Evolutionary conservation across 2,888 invertebrate species (phyloP).

Genomic region (Tetanocera ferruginea): DNA sequence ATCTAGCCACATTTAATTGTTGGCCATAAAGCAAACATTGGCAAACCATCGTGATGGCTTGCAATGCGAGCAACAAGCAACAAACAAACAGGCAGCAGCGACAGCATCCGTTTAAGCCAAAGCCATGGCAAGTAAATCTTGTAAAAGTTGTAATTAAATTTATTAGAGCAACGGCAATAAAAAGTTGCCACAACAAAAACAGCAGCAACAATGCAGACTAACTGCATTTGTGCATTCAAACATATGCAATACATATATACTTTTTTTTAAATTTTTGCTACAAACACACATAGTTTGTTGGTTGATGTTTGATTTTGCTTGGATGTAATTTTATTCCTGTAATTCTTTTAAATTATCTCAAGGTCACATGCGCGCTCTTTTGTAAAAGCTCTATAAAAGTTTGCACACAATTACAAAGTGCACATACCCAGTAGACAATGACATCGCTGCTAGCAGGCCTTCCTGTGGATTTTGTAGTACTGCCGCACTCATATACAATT

Average conservation of each 20-base stretch:
- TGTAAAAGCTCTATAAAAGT: constrained; percentile 12
- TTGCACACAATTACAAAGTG: neutral
- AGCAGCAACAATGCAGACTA: constrained; percentile 5
- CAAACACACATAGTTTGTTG: neutral
- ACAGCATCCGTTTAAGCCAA: neutral
- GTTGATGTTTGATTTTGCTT: neutral
- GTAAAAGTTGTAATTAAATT: constrained; percentile 30
- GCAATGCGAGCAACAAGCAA: neutral
- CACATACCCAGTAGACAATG: too few relatives aligned
- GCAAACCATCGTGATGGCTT: neutral
- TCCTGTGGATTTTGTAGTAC: too few relatives aligned
- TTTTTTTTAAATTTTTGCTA: neutral
- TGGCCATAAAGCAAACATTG: neutral
- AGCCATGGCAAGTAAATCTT: constrained; percentile 13
- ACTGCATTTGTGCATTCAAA: neutral
- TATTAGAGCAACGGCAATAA: constrained; percentile 25
- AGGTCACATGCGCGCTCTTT: constrained; percentile 47
- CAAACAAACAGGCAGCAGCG: neutral
- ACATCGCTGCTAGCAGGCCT: too few relatives aligned
- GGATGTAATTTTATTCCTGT: neutral
- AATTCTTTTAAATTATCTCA: constrained; percentile 43
- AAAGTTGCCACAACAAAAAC: neutral
- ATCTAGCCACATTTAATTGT: too few relatives aligned
- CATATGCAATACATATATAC: neutral
- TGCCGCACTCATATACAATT: too few relatives aligned